Conservation (phyloP, 1,140 invertebrate species). For the Heliothis subflexa region DNA sequence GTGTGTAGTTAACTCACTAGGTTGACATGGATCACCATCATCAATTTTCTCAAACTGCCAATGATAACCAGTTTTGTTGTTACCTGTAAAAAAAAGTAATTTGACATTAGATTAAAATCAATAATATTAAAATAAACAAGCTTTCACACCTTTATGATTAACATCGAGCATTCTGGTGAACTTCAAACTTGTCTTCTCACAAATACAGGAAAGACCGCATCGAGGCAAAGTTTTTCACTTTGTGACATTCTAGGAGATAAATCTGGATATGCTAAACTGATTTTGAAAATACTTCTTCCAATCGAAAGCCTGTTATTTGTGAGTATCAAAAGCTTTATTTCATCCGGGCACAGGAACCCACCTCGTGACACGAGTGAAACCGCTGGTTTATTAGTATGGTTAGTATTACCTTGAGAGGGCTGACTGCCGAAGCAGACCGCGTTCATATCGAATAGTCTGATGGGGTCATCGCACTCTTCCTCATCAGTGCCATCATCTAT, state of each 20-base stretch:
- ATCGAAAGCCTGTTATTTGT: too few relatives aligned
- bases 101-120: not conserved
- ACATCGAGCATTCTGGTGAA: too few relatives aligned
- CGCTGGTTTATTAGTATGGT: too few relatives aligned
- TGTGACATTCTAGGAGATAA: too few relatives aligned
- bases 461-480: slow-evolving; percentile 24
- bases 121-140: not conserved
- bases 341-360: too few relatives aligned
- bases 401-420: not conserved
- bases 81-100: not conserved
- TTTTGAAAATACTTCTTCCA: not conserved
- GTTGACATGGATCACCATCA: too few relatives aligned
- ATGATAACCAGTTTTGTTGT: not conserved
- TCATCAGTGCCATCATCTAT: slow-evolving; percentile 12
- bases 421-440: slow-evolving; percentile 27
- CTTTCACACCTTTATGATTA: too few relatives aligned
- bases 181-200: too few relatives aligned
- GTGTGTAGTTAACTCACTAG: not conserved
- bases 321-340: too few relatives aligned
- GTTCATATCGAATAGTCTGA: slow-evolving; percentile 11
- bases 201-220: too few relatives aligned
- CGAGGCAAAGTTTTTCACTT: too few relatives aligned
- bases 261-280: not conserved
- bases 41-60: not conserved
- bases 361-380: too few relatives aligned